Base-by-base conservation (phyloP, 2,888 invertebrate genomes). In the Drosophila histrio region DNA sequence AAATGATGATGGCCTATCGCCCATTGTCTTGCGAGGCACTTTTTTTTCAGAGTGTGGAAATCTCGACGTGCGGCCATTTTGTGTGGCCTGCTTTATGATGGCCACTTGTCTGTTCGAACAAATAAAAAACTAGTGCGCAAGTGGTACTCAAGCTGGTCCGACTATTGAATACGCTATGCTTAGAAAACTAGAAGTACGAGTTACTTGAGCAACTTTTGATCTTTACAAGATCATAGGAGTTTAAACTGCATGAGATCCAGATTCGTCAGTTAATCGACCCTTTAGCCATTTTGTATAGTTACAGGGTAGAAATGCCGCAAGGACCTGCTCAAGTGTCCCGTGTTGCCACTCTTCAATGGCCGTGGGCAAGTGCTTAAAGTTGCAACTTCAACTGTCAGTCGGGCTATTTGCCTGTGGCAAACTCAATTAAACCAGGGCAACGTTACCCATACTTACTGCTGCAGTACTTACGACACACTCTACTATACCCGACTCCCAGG, bases 11-110 rank as follows among this genome's bases (percentile, higher is more conserved):
- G 73, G 73, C 70, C 84, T 62, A 81, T 77, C 79, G 67, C 64
- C 62, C 62, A 77, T 80, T 84, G 80, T 80, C 82, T 81, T 74
- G 49, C 49, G 32, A 44, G 60, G 43, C 70, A 61, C 44, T 49
- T 44, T 58, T 66, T 58, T 52, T 41, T 43, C 36, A n/a, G 57
- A 50, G 72, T 82, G 82, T 72, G 56, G 47, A 82, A 81, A 83
- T 78, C 80, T 80, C 72, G 61, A 79, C 71, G 54, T 77, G 62
- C 72, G 72, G 72, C 78, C 81, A 76, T 80, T 81, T 79, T 71
- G 39, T 72, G 63, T 50, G 63, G 49, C 54, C 63, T 44, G 49
- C 57, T 76, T 76, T 75, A 68, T 76, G 74, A 63, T 68, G 72
- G 68, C 74, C 74, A 76, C 74, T 75, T 75, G 76, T 66, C 72